These are phyloP conservation scores for Oscarella lobularis DNA, from an alignment of 37 sponge, comb jelly and placozoan species.

Conservation along the genomic window DNA sequence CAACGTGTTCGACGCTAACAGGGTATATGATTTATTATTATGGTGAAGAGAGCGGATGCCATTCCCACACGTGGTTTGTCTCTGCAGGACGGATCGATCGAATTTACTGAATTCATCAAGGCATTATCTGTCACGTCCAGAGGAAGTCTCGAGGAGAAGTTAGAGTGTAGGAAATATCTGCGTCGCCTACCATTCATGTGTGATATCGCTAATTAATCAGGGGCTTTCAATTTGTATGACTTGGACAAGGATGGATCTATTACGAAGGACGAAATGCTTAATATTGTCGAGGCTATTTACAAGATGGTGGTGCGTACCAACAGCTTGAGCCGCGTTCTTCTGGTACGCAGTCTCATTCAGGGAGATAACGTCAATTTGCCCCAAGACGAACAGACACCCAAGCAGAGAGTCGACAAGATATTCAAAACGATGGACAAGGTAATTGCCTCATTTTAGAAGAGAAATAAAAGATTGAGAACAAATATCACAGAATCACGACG, in stretches of 20 bases:
- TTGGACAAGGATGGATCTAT: not conserved
- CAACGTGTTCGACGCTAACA: not conserved
- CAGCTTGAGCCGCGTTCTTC: not conserved
- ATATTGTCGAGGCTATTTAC: constrained; percentile 5
- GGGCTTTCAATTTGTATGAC: not conserved
- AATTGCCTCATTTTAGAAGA: not conserved
- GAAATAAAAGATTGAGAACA: not conserved
- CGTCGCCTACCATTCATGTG: not conserved
- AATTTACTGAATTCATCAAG: constrained; percentile 51
- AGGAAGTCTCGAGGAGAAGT: constrained; percentile 66
- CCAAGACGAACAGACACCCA: not conserved
- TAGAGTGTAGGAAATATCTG: constrained; percentile 50
- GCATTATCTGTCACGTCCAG: constrained; percentile 46
- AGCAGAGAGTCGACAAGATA: not conserved
- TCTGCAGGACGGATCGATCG: constrained; percentile 35
- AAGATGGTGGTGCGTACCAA: not conserved
- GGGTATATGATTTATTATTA: no score
- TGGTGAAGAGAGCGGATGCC: no score
- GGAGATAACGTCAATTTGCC: not conserved
- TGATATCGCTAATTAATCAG: not conserved
- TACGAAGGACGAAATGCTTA: not conserved
- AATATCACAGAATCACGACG: not conserved
- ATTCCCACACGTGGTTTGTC: not conserved
- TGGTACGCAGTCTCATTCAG: not conserved
- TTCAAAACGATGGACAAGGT: not conserved